Percentiles rank a stretch among this genome's conserved stretches.
Conservation (phyloP, 2,113 vertebrate species). For the Maccullochella peelii region DNA sequence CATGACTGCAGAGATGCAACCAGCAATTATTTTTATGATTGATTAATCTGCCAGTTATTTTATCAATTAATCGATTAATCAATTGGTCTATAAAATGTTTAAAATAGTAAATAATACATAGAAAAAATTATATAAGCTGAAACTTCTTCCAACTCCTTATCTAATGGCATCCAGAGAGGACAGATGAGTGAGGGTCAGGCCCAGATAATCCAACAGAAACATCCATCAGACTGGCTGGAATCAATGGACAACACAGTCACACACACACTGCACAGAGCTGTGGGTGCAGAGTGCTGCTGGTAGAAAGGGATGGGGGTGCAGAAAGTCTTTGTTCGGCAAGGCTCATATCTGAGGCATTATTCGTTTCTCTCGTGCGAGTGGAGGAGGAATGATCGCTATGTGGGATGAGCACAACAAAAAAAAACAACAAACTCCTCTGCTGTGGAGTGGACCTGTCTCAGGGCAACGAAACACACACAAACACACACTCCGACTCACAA, state of each 20-base stretch:
- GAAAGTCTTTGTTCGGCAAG: slow-evolving; percentile 69
- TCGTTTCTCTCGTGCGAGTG: slow-evolving; percentile 66
- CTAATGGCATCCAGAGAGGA: slow-evolving; percentile 18
- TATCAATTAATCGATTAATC: neutral
- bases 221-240: slow-evolving; percentile 54
- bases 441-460: slow-evolving; percentile 60
- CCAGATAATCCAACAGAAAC: slow-evolving; percentile 51
- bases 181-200: slow-evolving; percentile 38
- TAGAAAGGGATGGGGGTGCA: slow-evolving; percentile 23
- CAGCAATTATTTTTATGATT: slow-evolving; percentile 1
- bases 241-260: slow-evolving; percentile 57
- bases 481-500: slow-evolving; percentile 18
- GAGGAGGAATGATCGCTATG: slow-evolving; percentile 82
- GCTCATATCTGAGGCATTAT: slow-evolving; percentile 78
- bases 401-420: slow-evolving; percentile 73
- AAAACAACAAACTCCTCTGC: slow-evolving; percentile 47
- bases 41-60: neutral
- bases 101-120: neutral
- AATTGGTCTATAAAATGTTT: neutral
- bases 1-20: neutral
- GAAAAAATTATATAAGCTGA: neutral
- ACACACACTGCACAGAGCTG: slow-evolving; percentile 47
- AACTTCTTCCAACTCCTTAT: neutral
- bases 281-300: slow-evolving; percentile 38
- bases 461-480: slow-evolving; percentile 31